Conservation (phyloP, 2,888 invertebrate species). For the Andrena hattorfiana region DNA sequence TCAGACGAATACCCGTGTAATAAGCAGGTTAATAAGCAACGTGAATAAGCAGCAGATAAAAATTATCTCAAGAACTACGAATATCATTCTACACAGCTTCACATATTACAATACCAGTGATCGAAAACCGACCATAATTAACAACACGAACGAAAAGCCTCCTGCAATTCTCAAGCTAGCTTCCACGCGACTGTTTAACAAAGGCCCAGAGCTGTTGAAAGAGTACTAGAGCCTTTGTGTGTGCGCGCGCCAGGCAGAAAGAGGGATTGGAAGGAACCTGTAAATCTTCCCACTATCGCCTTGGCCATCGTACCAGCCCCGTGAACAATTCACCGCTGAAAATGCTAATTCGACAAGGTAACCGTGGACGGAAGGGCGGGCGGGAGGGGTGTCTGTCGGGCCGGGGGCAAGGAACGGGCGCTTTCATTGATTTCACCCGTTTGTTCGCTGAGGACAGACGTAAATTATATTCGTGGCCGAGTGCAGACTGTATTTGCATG, state of each 20-base stretch:
- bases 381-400: slow-evolving; percentile 15
- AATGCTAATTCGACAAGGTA: slow-evolving; percentile 65
- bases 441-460: slow-evolving; percentile 62
- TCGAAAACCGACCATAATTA: too few relatives aligned
- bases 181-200: too few relatives aligned
- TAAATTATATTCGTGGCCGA: slow-evolving; percentile 65
- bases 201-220: slow-evolving; percentile 16
- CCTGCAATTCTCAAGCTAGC: too few relatives aligned
- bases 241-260: background rate
- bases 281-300: slow-evolving; percentile 54
- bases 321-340: slow-evolving; percentile 48
- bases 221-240: slow-evolving; percentile 12
- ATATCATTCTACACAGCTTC: too few relatives aligned
- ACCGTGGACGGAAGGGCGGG: slow-evolving; percentile 33
- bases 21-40: too few relatives aligned
- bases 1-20: too few relatives aligned
- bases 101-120: too few relatives aligned
- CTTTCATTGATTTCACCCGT: slow-evolving; percentile 66
- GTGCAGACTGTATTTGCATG: slow-evolving; percentile 60
- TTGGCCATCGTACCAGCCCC: background rate
- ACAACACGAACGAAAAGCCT: too few relatives aligned
- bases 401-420: slow-evolving; percentile 42
- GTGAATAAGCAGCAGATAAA: too few relatives aligned
- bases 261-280: slow-evolving; percentile 3
- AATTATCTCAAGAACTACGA: too few relatives aligned